Evolutionary conservation across 2,888 invertebrate genomes (phyloP), one percentile per base, ranked within the genome.

Genomic region (Yponomeuta cagnagella): DNA sequence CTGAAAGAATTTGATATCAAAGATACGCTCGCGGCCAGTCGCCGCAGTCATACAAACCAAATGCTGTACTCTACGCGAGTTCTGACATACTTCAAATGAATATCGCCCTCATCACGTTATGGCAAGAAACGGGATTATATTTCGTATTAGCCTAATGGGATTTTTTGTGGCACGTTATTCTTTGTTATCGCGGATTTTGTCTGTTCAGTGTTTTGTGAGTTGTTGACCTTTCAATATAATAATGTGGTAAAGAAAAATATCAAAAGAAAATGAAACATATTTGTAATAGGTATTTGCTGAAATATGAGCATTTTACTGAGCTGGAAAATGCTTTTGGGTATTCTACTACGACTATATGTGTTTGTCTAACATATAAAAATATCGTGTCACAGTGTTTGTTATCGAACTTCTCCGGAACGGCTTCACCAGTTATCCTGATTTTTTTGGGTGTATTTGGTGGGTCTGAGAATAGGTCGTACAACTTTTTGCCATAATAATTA

Each of bases 1-100:
- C 85, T 87, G 79, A 89, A 89, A 86, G 88, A 89, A 89, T 89
- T 89, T 88, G 84, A 87, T 90, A 89, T 88, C 86, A 89, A 87
- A 87, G 86, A 88, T 86, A 81, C 82, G 80, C 81, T 81, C 74
- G 78, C 78, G 76, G 72, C 75, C 43, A 43, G 43, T 81, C 74
- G 78, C 78, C 76, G 72, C 75, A 77, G 75, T 43, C 63, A 63
- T 75, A 77, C 78, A 81, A 79, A 82, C 78, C 77, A 73, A 75
- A 15, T 58, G 43, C 43, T 43, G 52, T 58, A 58, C 15, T 58
- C 52, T 15, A 58, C 52, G 52, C 52, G 15, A 58, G 52, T 58
- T 15, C 52, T 58, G n/a, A 70, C 48, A 65, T 48, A 15, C 63
- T n/a, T 58, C 70, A 71, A 71, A 71, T 68, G 68, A 63, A 71